Base-by-base conservation (phyloP, 2,888 invertebrate genomes). In the Apeira syringaria region DNA sequence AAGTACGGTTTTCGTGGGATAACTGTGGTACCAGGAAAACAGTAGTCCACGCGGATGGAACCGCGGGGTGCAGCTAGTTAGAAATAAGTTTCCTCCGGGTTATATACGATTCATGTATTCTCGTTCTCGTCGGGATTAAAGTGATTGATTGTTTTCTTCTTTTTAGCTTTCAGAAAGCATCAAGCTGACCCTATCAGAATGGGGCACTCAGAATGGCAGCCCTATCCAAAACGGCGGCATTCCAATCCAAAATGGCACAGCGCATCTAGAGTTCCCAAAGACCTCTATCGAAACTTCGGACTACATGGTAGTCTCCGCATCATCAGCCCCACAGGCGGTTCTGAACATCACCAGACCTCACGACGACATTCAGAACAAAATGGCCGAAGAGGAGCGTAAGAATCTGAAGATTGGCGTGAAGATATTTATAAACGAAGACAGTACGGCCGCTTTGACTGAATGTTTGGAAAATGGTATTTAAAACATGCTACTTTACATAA, bases 351-450 rank as follows among this genome's bases (percentile, higher is more conserved):
- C 91, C 24, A 85, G 93, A 51, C 91, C 91, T 0, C 91, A 91
- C 35, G 92, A 93, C 68, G 94, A 94, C 59, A 84, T 94, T 0
- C 82, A 90, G 31, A 88, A 86, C 50, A 93, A 93, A 68, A 91
- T 94, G 73, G 91, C 91, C 0, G 94, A 93, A 57, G 93, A 94
- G 50, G 94, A 94, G 53, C 86, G 95, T 27, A 92, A 93, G 60
- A 94, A 96, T 60, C 86, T 96, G 20, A 96, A 96, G 83, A 94
- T 97, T 58, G 96, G 96, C 24, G 94, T 96, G 1, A 98, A 98
- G 85, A 91, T 98, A 57, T 97, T 97, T 74, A 88, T 97, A 7
- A 95, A 95, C 53, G 92, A 92, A 59, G 91, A 94, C 41, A 92
- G 94, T 51, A 90, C 92, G 25, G 84, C 91, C 0, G 91, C 92